Percentiles rank a stretch among this genome's conserved stretches.
Conservation (phyloP, 2,113 vertebrate species). For the Cyrtonyx montezumae region DNA sequence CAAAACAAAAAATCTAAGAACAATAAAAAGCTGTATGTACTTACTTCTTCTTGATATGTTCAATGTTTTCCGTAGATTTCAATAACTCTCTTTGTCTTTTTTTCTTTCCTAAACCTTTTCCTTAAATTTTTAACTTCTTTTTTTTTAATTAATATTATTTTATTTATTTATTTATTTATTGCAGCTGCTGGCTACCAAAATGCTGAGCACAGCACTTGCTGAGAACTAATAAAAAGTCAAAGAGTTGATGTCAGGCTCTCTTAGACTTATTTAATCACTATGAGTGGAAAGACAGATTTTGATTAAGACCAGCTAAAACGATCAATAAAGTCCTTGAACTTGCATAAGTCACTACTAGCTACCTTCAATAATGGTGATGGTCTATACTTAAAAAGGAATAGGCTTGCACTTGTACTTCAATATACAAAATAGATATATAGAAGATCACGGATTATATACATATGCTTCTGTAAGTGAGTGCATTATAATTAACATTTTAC, state of each 20-base stretch:
- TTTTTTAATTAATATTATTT: background rate
- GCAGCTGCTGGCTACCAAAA: slow-evolving; percentile 54
- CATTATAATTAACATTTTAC: background rate
- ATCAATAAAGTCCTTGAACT: slow-evolving; percentile 95
- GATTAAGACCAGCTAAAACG: slow-evolving; percentile 84
- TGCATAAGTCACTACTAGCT: slow-evolving; percentile 83
- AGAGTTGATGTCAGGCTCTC: slow-evolving; percentile 78
- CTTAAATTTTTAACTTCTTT: slow-evolving; percentile 36
- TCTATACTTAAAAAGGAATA: slow-evolving; percentile 67
- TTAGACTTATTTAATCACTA: slow-evolving; percentile 89
- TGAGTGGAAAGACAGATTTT: slow-evolving; percentile 87
- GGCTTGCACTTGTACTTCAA: slow-evolving; percentile 29
- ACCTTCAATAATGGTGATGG: slow-evolving; percentile 78
- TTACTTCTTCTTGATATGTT: background rate
- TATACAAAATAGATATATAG: slow-evolving; percentile 12
- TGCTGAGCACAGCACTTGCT: slow-evolving; percentile 76
- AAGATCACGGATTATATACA: background rate
- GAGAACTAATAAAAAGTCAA: slow-evolving; percentile 76
- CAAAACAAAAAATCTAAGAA: background rate
- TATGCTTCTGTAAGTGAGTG: background rate
- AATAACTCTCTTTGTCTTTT: background rate
- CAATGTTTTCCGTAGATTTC: background rate
- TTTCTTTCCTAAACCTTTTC: slow-evolving; percentile 31
- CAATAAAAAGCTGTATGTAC: background rate
- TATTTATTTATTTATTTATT: slow-evolving; percentile 35